Evolutionary conservation across 2,888 invertebrate genomes (phyloP), one percentile per base, ranked within the genome.

Genomic region (Apantesis nais): DNA sequence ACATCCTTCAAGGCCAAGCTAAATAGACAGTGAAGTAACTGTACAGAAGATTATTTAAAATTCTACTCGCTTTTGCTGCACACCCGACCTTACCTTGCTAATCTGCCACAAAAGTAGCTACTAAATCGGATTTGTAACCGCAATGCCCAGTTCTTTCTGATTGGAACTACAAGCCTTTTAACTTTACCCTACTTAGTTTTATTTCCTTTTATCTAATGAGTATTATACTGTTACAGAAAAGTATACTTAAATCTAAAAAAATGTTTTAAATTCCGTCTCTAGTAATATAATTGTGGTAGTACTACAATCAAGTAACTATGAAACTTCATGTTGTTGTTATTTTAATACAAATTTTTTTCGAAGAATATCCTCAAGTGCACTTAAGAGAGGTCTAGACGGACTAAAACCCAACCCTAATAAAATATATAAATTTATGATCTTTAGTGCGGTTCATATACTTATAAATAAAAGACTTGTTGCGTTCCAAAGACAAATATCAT

Each of bases 111-210:
- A 82, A 84, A 86, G 84, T 82, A 79, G 78, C 72, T 62, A 68
- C 62, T 73, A 79, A 74, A 86, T 86, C 87, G 78, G 86, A 82
- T 86, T 86, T 80, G 84, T 80, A 80, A 77, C 82, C 74, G 76
- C 77, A 71, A 79, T 69, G 76, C 70, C 71, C 67, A 60, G 64
- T 67, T 66, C 64, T 62, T 52, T 64, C 77, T 79, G 83, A 83
- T 83, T 79, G 81, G 74, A 78, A 77, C 73, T 68, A 72, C 70
- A 74, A 52, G 71, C 67, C 71, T 76, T 76, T 80, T 77, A 80
- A 74, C 73, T 74, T 66, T 34, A 25, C 37, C 52, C 69, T 62
- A 64, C 48, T 74, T 70, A 68, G 52, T 55, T 76, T n/a, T 55
- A 48, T 39, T 66, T 44, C 58, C 41, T 67, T 70, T 70, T 66